Base-by-base conservation (phyloP, 2,113 vertebrate genomes). In the Syngnathoides biaculeatus region DNA sequence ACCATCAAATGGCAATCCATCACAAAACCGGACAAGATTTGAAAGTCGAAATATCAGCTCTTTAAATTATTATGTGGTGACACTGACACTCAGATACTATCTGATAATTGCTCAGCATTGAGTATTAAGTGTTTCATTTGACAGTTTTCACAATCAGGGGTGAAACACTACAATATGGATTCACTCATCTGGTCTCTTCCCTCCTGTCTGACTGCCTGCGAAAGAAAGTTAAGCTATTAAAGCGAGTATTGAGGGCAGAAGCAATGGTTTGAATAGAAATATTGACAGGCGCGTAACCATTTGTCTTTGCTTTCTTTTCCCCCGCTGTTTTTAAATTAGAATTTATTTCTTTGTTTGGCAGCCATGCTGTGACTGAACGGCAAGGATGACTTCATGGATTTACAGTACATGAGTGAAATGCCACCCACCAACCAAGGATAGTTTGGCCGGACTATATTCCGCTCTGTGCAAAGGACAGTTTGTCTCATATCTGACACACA, bases 181-280 rank as follows among this genome's bases (percentile, higher is more conserved):
- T 86, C 80, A 84, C 82, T 83, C 75, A 84, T 80, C 84, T 80
- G 59, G 77, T 87, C 75, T 84, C 82, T 79, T 79, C 78, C 66
- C 79, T 87, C 75, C 77, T 76, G 67, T 89, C 83, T 84, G 78
- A 85, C 81, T 89, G 74, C 40, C 72, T 10, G 58, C 71, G 70
- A 89, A 84, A 82, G 83, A 89, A 89, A 86, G 79, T 72, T 79
- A 77, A 71, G 77, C 84, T 78, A 88, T 90, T 91, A 91, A 83
- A 86, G 75, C 45, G 57, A 59, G 68, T 89, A 91, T 91, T 78
- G 89, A 91, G 85, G 73, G 76, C 79, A 73, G 77, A 78, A 76
- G 79, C 85, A 77, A 82, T 38, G 55, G 75, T 87, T 90, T 88
- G 79, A 90, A 91, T 74, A 82, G 80, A 79, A 85, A 75, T 90